Evolutionary conservation across 2,797 vertebrate genomes (phyloP).

Genomic region (Rhinophrynus dorsalis): DNA sequence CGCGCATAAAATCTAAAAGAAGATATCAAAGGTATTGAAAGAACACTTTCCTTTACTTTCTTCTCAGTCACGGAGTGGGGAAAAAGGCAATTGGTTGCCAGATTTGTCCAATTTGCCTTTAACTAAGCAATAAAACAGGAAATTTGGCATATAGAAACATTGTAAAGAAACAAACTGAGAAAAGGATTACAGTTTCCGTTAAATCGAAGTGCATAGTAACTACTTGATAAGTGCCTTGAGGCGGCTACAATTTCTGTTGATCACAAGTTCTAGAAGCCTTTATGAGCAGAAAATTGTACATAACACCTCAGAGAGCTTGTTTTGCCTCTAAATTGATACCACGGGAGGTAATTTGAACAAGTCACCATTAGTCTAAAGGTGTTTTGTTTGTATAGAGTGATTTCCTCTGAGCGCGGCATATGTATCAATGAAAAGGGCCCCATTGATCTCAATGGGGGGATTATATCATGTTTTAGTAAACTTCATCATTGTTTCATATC

Average conservation of each 20-base stretch:
- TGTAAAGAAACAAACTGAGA: constrained; percentile 39
- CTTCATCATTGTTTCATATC: no score
- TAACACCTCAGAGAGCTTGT: constrained; percentile 35
- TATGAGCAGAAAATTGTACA: constrained; percentile 42
- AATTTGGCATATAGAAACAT: constrained; percentile 30
- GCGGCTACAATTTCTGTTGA: constrained; percentile 38
- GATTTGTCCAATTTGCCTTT: constrained; percentile 44
- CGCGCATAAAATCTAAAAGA: constrained; percentile 38
- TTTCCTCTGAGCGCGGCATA: no score
- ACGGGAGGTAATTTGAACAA: constrained; percentile 29
- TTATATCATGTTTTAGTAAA: no score
- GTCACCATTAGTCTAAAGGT: constrained; percentile 18
- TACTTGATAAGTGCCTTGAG: constrained; percentile 24
- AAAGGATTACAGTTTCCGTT: constrained; percentile 36
- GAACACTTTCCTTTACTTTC: constrained; percentile 15
- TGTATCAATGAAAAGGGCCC: no score
- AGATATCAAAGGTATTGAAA: constrained; percentile 44
- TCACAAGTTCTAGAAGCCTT: constrained; percentile 30
- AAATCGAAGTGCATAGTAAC: constrained; percentile 19
- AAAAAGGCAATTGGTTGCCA: constrained; percentile 27
- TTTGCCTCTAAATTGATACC: constrained; percentile 38
- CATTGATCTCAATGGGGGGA: no score
- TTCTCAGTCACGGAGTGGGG: not conserved
- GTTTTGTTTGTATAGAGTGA: not conserved
- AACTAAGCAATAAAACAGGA: constrained; percentile 41